Evolutionary conservation across 2,888 invertebrate species (phyloP), one percentile per base, ranked within the genome.

Genomic region (Monochamus alternatus): DNA sequence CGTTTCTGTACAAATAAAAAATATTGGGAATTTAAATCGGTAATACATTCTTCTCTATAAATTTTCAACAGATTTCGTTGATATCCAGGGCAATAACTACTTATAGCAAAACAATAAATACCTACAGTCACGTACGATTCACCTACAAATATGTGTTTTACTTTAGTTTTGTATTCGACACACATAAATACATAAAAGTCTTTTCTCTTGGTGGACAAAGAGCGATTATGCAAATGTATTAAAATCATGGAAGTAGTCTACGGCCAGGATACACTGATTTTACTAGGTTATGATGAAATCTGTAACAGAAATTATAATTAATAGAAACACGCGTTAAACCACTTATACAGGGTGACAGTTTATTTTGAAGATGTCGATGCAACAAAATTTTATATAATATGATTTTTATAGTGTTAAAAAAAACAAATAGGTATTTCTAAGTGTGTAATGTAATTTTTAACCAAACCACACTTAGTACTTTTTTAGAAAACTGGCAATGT

Each of bases 221-320:
- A 69, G 12, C 32, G 43, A 59, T 69, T 69, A 69, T 69, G 69
- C 9, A 69, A 69, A 69, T 69, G 69, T 59, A 58, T 67, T 66
- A 38, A 67, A 55, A 58, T n/a, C 67, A 43, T 67, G 51, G 43
- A 67, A 52, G 67, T 67, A 32, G 67, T 58, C 55, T 67, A 67
- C 58, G 67, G 67, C 52, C 67, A 67, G 67, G 67, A 67, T 58
- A 55, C 55, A 58, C 67, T 10, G 55, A 67, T 55, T 43, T 67
- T 67, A 67, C 67, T 67, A 67, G 67, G 67, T 67, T 67, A 67
- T 38, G 55, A 31, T 67, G 55, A 67, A 67, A 67, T 58, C 67
- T 67, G 67, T 58, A 67, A 67, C 31, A 58, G 32, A 67, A 38
- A 67, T 1, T 30, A 31, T 8, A 66, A 32, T 52, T 66, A 66